Percentiles rank a stretch among this genome's conserved stretches.
Evolutionary conservation across 2,113 vertebrate genomes (phyloP).

Genomic region (Scolopax mira): DNA sequence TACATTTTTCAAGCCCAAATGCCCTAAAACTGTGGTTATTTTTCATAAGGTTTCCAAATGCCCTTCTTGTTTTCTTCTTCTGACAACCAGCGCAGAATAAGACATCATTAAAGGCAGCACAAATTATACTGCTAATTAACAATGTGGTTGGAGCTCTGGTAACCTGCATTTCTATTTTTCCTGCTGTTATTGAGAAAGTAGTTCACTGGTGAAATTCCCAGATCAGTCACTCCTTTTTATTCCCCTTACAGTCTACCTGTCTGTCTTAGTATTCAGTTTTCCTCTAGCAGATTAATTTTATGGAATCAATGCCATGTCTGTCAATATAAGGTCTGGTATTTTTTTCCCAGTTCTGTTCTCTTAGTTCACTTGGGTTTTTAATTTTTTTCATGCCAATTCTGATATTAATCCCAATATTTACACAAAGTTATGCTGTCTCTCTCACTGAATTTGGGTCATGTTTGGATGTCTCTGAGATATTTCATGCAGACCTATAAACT

Average conservation of each 20-base stretch:
- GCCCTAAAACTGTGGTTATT: conserved; percentile 39
- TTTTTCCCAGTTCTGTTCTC: background rate
- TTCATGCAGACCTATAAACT: background rate
- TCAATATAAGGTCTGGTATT: background rate
- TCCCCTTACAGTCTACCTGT: background rate
- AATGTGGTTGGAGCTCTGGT: conserved; percentile 36
- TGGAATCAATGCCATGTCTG: background rate
- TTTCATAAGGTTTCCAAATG: conserved; percentile 28
- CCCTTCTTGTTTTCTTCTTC: conserved; percentile 30
- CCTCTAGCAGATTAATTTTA: conserved; percentile 23
- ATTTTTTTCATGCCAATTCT: background rate
- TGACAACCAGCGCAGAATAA: conserved; percentile 49
- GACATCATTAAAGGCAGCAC: conserved; percentile 15
- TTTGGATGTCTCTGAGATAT: background rate
- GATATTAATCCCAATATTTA: background rate
- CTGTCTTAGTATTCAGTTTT: background rate
- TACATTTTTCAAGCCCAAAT: conserved; percentile 36
- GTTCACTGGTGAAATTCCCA: conserved; percentile 12
- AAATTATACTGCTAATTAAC: conserved; percentile 68
- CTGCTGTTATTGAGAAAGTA: conserved; percentile 12
- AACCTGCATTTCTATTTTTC: background rate
- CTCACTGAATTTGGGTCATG: background rate
- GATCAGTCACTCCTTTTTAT: background rate
- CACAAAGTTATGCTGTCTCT: background rate
- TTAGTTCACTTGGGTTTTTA: background rate